Conservation (phyloP, 2,113 vertebrate genomes). For the Arvicanthis niloticus region DNA sequence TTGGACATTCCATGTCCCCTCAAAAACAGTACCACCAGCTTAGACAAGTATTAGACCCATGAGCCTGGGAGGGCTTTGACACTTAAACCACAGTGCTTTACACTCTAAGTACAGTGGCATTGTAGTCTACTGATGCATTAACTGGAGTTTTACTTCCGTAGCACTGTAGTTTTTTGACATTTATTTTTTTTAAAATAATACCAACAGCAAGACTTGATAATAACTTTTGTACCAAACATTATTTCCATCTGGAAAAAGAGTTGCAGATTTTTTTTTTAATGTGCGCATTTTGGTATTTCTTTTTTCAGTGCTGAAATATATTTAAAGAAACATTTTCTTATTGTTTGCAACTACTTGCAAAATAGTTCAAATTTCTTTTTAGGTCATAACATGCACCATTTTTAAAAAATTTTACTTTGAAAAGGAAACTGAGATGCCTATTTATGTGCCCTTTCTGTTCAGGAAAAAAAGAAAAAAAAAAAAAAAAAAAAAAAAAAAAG, state of each 20-base stretch:
- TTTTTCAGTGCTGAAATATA: not conserved
- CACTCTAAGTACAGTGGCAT: not conserved
- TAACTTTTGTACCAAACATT: conserved; percentile 10
- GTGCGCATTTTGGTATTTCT: conserved; percentile 2
- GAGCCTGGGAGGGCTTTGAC: not conserved
- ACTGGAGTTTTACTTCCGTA: not conserved
- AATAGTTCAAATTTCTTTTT: conserved; percentile 50
- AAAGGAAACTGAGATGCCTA: not conserved
- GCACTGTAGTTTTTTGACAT: not conserved
- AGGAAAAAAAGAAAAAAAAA: not conserved
- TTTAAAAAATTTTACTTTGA: not conserved
- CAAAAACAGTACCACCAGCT: not conserved
- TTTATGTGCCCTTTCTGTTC: not conserved
- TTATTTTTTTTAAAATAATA: conserved; percentile 31
- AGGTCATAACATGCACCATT: not conserved
- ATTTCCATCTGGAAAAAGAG: not conserved
- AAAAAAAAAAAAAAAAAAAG: not conserved
- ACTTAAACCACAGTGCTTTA: not conserved
- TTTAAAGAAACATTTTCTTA: conserved; percentile 22
- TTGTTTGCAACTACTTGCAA: conserved; percentile 49
- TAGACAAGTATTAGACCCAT: not conserved
- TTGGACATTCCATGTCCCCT: too few relatives aligned
- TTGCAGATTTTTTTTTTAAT: not conserved
- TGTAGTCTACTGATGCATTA: not conserved
- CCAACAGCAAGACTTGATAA: not conserved